Percentiles rank a stretch among this genome's conserved stretches.
phyloP scores from a whole-genome alignment of 2,113 vertebrate species.

The Protobothrops flavoviridis region DNA sequence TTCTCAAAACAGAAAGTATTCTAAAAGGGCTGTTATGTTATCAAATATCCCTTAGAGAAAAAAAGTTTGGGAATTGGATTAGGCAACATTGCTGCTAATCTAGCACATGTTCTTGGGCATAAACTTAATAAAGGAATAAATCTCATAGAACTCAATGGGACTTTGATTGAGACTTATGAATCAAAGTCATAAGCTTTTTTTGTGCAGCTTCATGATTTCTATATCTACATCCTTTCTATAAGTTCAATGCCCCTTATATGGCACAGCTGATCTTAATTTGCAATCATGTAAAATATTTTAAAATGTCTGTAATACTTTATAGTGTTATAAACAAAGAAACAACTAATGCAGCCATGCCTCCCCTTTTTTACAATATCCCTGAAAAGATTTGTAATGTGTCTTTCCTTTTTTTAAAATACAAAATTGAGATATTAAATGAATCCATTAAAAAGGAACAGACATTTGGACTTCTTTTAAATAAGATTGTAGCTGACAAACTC shows the following conservation, averaged over 20 bases:
- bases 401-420: background rate
- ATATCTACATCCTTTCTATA: slow-evolving; percentile 13
- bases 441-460: slow-evolving; percentile 29
- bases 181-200: background rate
- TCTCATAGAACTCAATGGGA: background rate
- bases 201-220: background rate
- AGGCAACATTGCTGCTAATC: no score
- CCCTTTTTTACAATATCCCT: slow-evolving; percentile 54
- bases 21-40: background rate
- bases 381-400: slow-evolving; percentile 54
- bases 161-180: background rate
- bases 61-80: background rate
- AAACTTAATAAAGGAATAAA: background rate
- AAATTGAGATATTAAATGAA: background rate
- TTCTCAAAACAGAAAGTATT: background rate
- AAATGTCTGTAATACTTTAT: background rate
- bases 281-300: background rate
- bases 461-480: slow-evolving; percentile 68
- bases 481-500: slow-evolving; percentile 72
- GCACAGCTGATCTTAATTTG: background rate
- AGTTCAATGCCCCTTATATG: background rate
- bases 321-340: background rate
- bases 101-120: background rate
- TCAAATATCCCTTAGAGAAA: background rate
- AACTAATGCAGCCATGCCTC: slow-evolving; percentile 13